Evolutionary conservation across 2,113 vertebrate species (phyloP).

Genomic region (Anolis sagrei): DNA sequence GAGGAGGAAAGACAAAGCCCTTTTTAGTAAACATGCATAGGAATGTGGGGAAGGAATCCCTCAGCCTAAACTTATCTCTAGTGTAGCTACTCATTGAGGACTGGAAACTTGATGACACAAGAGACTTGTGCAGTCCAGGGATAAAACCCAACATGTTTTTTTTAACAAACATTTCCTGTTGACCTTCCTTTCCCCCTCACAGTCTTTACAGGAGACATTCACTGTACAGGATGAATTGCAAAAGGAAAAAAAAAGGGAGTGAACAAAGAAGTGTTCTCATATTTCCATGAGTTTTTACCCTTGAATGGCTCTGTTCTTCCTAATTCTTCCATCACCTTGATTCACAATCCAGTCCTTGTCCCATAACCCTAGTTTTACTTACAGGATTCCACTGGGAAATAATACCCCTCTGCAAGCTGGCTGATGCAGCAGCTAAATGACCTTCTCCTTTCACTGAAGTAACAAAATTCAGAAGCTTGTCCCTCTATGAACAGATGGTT

Average conservation of each 20-base stretch:
- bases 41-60: too few species aligned
- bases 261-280: background rate
- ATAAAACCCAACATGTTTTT: too few species aligned
- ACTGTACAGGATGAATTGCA: background rate
- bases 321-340: background rate
- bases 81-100: too few species aligned
- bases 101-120: too few species aligned
- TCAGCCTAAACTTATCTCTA: too few species aligned
- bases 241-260: background rate
- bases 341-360: background rate
- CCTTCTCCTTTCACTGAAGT: background rate
- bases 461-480: slow-evolving; percentile 3
- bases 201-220: background rate
- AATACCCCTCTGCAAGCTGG: background rate
- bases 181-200: slow-evolving; percentile 9
- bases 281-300: background rate
- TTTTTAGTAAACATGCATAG: too few species aligned
- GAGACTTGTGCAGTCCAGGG: too few species aligned
- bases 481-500: slow-evolving; percentile 24
- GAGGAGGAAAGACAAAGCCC: too few species aligned
- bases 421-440: background rate
- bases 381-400: slow-evolving; percentile 5
- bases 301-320: background rate
- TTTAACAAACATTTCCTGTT: background rate
- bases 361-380: background rate